Percentiles rank a stretch among this genome's conserved stretches.
These are phyloP conservation scores for Raja brachyura DNA, from an alignment of 2,113 vertebrate genomes.

Conservation along the genomic window DNA sequence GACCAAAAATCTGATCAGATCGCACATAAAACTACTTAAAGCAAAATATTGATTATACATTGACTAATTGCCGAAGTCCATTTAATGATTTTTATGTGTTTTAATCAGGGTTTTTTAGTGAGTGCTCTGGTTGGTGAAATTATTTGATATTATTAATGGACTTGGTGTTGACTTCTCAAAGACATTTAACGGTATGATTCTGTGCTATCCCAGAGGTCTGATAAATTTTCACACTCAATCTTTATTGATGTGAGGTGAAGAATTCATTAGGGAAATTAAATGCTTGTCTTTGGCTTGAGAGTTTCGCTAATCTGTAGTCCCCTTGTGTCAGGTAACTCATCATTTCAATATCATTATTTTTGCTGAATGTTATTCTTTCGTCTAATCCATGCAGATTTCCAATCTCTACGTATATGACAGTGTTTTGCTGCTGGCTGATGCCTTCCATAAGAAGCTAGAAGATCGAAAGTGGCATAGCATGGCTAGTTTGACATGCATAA, in stretches of 20 bases:
- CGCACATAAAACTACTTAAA: background rate
- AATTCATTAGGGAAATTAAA: background rate
- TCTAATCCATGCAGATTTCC: slow-evolving; percentile 36
- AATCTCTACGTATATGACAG: slow-evolving; percentile 40
- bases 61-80: background rate
- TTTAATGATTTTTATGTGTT: background rate
- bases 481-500: slow-evolving; percentile 39
- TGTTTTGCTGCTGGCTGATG: slow-evolving; percentile 37
- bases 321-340: background rate
- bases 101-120: background rate
- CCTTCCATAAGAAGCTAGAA: slow-evolving; percentile 40
- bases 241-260: background rate
- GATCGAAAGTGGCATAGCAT: slow-evolving; percentile 41
- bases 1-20: background rate
- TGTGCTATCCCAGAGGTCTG: background rate
- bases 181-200: background rate
- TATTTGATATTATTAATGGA: slow-evolving; percentile 2
- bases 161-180: background rate
- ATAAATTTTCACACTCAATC: background rate
- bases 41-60: slow-evolving; percentile 19
- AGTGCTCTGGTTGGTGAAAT: background rate
- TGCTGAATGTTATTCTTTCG: slow-evolving; percentile 8
- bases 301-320: background rate
- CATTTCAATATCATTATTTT: background rate
- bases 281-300: background rate